These are phyloP conservation scores for Hirtodrosophila histrioides DNA, from an alignment of 2,888 invertebrate species.

Conservation along the genomic window DNA sequence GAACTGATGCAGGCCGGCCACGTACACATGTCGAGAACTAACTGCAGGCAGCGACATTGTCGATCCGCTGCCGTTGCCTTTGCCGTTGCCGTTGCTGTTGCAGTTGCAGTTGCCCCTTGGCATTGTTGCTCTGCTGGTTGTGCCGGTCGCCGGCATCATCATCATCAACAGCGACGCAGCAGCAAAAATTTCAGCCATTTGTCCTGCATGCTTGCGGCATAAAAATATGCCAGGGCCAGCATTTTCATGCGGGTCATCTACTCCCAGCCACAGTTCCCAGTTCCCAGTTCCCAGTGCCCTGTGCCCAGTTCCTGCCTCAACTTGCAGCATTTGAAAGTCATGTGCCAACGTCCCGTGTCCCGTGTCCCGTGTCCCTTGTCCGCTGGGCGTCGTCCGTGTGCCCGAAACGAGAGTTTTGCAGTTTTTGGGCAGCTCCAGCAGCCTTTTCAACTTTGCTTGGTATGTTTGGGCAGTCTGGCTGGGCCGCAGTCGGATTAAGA, in stretches of 20 bases:
- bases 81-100: slow-evolving; percentile 10
- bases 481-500: slow-evolving; percentile 37
- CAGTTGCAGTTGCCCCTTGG: slow-evolving; percentile 44
- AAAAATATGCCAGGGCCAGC: slow-evolving; percentile 81
- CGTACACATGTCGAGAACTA: slow-evolving; percentile 77
- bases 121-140: slow-evolving; percentile 35
- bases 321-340: slow-evolving; percentile 69
- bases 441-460: slow-evolving; percentile 30
- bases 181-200: slow-evolving; percentile 79
- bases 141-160: slow-evolving; percentile 48
- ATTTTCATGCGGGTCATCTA: slow-evolving; percentile 81
- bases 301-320: slow-evolving; percentile 30
- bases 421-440: slow-evolving; percentile 35
- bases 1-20: slow-evolving; percentile 67
- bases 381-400: slow-evolving; percentile 16
- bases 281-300: slow-evolving; percentile 17
- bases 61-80: slow-evolving; percentile 5
- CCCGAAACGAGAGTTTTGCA: slow-evolving; percentile 56
- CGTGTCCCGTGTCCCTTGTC: slow-evolving; percentile 22
- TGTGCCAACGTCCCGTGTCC: slow-evolving; percentile 44
- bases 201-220: slow-evolving; percentile 81
- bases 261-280: slow-evolving; percentile 30
- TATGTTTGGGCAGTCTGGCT: slow-evolving; percentile 46
- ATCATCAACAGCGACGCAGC: slow-evolving; percentile 58
- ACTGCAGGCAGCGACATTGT: slow-evolving; percentile 59